phyloP scores from a whole-genome alignment of 2,888 invertebrate species.

The Beris chalybata region DNA sequence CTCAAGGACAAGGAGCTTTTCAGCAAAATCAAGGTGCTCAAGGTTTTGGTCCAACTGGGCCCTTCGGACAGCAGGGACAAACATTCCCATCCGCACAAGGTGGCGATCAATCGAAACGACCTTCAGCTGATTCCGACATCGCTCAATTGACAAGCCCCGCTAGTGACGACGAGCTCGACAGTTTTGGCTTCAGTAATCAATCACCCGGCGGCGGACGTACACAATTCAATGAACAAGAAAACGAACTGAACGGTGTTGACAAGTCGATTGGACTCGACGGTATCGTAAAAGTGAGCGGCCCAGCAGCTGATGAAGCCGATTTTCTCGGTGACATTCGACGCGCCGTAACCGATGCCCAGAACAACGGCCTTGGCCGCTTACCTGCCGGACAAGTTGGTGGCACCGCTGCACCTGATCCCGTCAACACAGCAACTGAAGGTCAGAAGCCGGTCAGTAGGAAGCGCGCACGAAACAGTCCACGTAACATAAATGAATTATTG shows the following conservation, averaged over 20 bases:
- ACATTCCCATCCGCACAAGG: neutral
- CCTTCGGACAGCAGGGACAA: neutral
- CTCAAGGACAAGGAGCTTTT: neutral
- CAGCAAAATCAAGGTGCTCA: neutral
- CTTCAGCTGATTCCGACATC: slow-evolving; percentile 9
- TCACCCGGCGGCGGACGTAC: too few species aligned
- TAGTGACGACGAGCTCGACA: neutral
- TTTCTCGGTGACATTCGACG: slow-evolving; percentile 18
- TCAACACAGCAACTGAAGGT: neutral
- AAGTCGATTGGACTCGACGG: slow-evolving; percentile 12
- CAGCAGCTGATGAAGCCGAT: slow-evolving; percentile 4
- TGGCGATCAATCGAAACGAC: too few species aligned
- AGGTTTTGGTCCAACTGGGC: neutral
- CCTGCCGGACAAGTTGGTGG: neutral
- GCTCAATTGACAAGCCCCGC: slow-evolving; percentile 11
- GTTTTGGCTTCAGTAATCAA: neutral
- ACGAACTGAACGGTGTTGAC: slow-evolving; percentile 1
- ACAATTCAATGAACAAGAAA: neutral
- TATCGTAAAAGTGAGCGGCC: slow-evolving; percentile 8
- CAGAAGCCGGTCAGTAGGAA: neutral
- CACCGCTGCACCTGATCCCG: neutral
- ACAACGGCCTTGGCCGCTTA: neutral
- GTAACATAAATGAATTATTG: neutral
- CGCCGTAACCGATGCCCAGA: neutral
- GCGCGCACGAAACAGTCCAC: slow-evolving; percentile 15